These are phyloP conservation scores for Pristionchus exspectatus DNA, from an alignment of 2,888 invertebrate genomes.

Conservation along the genomic window DNA sequence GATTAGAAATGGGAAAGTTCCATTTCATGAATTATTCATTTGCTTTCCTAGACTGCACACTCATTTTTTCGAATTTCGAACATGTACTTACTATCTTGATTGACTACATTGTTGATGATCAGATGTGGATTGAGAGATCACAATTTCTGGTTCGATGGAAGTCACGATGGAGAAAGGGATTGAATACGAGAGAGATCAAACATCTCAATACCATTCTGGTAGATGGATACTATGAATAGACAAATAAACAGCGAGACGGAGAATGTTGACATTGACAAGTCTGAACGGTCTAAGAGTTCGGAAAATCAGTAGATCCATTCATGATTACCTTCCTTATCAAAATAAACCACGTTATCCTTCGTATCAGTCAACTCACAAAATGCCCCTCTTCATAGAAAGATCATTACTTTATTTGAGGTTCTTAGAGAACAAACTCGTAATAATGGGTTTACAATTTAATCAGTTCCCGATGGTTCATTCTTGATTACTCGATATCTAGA, in stretches of 20 bases:
- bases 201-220: too few relatives aligned
- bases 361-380: neutral
- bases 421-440: slow-evolving; percentile 16
- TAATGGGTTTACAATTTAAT: neutral
- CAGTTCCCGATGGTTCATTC: slow-evolving; percentile 2
- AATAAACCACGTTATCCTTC: neutral
- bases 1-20: slow-evolving; percentile 22
- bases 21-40: neutral
- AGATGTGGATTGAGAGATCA: neutral
- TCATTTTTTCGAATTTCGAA: neutral
- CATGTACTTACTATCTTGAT: neutral
- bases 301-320: too few relatives aligned
- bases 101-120: neutral
- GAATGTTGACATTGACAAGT: too few relatives aligned
- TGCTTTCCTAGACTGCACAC: neutral
- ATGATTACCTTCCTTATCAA: neutral
- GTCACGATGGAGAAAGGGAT: neutral
- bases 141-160: neutral
- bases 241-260: too few relatives aligned
- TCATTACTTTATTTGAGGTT: neutral
- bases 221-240: too few relatives aligned
- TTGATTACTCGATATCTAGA: slow-evolving; percentile 23
- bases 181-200: neutral
- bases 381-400: too few relatives aligned
- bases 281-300: too few relatives aligned